phyloP scores from a whole-genome alignment of 1,140 invertebrate species.

The Dendroctonus valens region DNA sequence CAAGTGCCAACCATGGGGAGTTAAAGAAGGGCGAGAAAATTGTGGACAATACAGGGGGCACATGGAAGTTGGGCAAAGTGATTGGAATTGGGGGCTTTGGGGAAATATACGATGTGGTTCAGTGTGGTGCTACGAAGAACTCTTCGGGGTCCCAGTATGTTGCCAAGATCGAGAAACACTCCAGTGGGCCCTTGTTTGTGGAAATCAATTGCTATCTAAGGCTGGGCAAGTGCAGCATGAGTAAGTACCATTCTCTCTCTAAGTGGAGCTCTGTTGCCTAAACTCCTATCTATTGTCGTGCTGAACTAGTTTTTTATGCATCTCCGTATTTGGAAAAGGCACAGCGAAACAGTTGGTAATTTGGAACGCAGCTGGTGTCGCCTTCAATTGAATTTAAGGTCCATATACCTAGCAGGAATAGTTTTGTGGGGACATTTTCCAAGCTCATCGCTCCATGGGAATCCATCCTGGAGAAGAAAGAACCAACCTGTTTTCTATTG shows the following conservation, averaged over 20 bases:
- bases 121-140: slow-evolving; percentile 61
- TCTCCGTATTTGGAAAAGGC: no score
- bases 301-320: no score
- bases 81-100: slow-evolving; percentile 93
- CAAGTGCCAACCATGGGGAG: background rate
- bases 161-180: slow-evolving; percentile 90
- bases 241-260: slow-evolving; percentile 58
- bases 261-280: no score
- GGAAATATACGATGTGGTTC: slow-evolving; percentile 83
- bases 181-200: slow-evolving; percentile 92
- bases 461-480: no score
- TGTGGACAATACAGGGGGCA: slow-evolving; percentile 74
- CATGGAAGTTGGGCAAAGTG: slow-evolving; percentile 84
- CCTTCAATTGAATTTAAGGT: no score
- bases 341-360: no score
- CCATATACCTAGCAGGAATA: no score
- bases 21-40: slow-evolving; percentile 68
- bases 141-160: slow-evolving; percentile 73
- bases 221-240: slow-evolving; percentile 71
- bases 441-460: no score
- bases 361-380: no score
- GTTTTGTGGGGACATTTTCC: no score
- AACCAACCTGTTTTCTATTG: no score
- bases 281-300: no score
- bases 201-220: slow-evolving; percentile 93